Conservation (phyloP, 1,140 invertebrate species). For the Coelopa frigida region DNA sequence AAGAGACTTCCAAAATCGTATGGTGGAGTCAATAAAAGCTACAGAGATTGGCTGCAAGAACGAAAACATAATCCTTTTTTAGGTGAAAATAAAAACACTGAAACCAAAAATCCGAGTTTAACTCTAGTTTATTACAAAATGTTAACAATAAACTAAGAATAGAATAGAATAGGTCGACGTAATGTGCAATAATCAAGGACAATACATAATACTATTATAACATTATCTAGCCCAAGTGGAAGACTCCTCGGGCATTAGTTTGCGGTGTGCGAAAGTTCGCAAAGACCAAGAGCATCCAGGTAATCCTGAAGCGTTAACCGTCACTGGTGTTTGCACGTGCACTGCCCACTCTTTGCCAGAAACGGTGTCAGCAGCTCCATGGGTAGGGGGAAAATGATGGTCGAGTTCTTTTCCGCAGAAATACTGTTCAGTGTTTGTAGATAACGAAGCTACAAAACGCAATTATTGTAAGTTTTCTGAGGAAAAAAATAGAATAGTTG, state of each 20-base stretch:
- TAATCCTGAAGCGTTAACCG: conserved; percentile 7
- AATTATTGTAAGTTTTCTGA: background rate
- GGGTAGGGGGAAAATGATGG: conserved; percentile 83
- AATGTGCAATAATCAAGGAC: too few species aligned
- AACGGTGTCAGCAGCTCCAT: conserved; percentile 59
- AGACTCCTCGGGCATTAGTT: too few species aligned
- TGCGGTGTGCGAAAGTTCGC: conserved; percentile 9
- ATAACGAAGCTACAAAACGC: conserved; percentile 52
- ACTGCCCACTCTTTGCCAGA: conserved; percentile 10
- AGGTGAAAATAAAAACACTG: background rate
- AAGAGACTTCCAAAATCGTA: conserved; percentile 2
- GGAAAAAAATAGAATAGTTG: background rate
- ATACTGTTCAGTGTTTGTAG: conserved; percentile 74
- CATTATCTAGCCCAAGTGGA: too few species aligned
- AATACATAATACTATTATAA: too few species aligned
- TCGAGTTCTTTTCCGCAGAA: conserved; percentile 88
- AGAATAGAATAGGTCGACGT: too few species aligned
- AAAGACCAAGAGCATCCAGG: conserved; percentile 8
- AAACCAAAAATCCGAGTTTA: too few species aligned
- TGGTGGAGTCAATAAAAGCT: background rate
- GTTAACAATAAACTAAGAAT: too few species aligned
- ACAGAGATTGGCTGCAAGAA: background rate
- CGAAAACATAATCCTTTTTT: conserved; percentile 10
- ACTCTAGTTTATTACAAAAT: too few species aligned
- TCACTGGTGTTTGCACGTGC: conserved; percentile 11